phyloP scores from a whole-genome alignment of 2,113 vertebrate species.

The Mungos mungo region DNA sequence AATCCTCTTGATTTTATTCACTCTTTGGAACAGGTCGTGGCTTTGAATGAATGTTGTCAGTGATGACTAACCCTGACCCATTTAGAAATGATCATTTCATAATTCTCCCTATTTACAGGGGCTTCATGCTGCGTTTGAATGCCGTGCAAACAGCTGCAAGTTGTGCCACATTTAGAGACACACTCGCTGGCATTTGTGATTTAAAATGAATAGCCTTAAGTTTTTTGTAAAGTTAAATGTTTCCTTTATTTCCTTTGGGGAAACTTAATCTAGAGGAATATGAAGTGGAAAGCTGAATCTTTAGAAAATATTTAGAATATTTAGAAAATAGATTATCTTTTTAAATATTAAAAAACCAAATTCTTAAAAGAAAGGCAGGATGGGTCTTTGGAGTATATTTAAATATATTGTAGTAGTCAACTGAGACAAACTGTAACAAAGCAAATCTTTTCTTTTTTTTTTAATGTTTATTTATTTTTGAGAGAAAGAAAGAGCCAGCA shows the following conservation, averaged over 20 bases:
- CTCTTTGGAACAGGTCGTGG: not conserved
- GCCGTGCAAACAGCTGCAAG: not conserved
- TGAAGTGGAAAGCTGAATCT: not conserved
- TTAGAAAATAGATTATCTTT: conserved; percentile 26
- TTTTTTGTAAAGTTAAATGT: not conserved
- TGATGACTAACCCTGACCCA: conserved; percentile 68
- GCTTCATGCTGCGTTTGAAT: not conserved
- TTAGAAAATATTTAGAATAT: not conserved
- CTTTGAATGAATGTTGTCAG: conserved; percentile 46
- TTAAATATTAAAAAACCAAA: not conserved
- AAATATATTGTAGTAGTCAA: not conserved
- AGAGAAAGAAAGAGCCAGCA: no score
- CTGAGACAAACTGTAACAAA: not conserved
- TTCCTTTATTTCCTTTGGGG: conserved; percentile 6
- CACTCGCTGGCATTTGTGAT: not conserved
- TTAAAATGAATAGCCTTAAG: conserved; percentile 19
- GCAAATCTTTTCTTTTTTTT: not conserved
- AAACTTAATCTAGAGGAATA: conserved; percentile 14
- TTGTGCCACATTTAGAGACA: not conserved
- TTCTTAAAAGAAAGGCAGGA: not conserved
- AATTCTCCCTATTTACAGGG: not conserved
- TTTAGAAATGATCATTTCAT: conserved; percentile 57
- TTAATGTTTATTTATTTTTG: no score
- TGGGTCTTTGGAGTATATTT: not conserved
- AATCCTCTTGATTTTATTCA: conserved; percentile 25